Percentiles rank a stretch among this genome's conserved stretches.
Evolutionary conservation across 1,140 invertebrate genomes (phyloP).

Genomic region (Pachypeltis micranthus): DNA sequence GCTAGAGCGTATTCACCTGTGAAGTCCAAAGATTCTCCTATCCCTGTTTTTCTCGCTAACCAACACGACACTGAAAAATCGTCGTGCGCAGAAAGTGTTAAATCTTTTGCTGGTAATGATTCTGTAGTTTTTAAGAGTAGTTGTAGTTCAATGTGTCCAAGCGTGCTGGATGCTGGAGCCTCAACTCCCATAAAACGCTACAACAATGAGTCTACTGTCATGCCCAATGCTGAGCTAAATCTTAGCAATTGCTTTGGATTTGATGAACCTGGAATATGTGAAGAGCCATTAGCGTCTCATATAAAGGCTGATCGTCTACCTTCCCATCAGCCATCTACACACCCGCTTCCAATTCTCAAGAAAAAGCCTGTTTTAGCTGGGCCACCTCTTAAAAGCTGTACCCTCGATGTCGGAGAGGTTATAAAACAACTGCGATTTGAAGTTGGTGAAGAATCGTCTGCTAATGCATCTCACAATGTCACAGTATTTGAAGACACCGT

Average conservation of each 20-base stretch:
- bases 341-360: not conserved
- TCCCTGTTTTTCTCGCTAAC: not conserved
- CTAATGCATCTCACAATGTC: not conserved
- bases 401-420: not conserved
- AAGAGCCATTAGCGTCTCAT: slow-evolving; percentile 21
- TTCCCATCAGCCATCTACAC: not conserved
- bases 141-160: not conserved
- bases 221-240: not conserved
- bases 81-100: not conserved
- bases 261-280: slow-evolving; percentile 15
- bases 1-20: not conserved
- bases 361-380: not conserved
- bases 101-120: too few relatives aligned
- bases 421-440: slow-evolving; percentile 10
- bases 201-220: not conserved
- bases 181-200: not conserved
- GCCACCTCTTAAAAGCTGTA: not conserved
- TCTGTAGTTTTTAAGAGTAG: not conserved
- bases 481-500: not conserved
- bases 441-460: not conserved
- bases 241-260: slow-evolving; percentile 19
- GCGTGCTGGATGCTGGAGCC: not conserved
- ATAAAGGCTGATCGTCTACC: slow-evolving; percentile 11
- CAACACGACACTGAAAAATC: not conserved
- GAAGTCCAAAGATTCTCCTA: not conserved